Conservation (phyloP, 2,888 invertebrate species). For the Pammene aurita region DNA sequence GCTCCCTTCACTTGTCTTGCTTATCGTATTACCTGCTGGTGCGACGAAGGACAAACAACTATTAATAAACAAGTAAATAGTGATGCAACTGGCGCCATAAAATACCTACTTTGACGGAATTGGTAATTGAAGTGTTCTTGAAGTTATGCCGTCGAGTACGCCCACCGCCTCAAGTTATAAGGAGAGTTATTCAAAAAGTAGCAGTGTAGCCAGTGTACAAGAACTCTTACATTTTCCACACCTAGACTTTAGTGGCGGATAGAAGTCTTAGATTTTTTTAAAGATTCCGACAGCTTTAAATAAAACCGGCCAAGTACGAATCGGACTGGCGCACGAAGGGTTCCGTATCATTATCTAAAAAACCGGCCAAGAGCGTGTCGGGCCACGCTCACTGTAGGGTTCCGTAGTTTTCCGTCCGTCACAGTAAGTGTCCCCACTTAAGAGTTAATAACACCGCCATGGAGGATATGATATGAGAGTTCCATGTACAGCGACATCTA, state of each 20-base stretch:
- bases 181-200: slow-evolving; percentile 9
- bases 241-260: not conserved
- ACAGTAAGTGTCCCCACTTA: too few relatives aligned
- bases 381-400: too few relatives aligned
- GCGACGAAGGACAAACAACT: slow-evolving; percentile 48
- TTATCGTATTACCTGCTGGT: slow-evolving; percentile 47
- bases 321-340: too few relatives aligned
- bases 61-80: slow-evolving; percentile 40
- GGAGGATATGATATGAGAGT: too few relatives aligned
- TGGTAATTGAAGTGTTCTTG: slow-evolving; percentile 16
- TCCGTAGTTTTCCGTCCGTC: too few relatives aligned
- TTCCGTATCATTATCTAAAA: too few relatives aligned
- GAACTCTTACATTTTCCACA: not conserved
- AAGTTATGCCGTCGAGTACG: slow-evolving; percentile 5
- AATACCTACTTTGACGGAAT: slow-evolving; percentile 29
- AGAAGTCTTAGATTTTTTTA: not conserved
- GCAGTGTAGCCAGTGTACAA: not conserved
- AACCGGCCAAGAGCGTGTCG: too few relatives aligned
- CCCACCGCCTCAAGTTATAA: slow-evolving; percentile 8
- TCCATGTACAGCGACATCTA: too few relatives aligned
- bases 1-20: slow-evolving; percentile 53
- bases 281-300: too few relatives aligned
- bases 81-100: slow-evolving; percentile 37
- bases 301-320: too few relatives aligned
- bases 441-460: too few relatives aligned